Evolutionary conservation across 2,888 invertebrate species (phyloP).

Genomic region (Nomada fabriciana): DNA sequence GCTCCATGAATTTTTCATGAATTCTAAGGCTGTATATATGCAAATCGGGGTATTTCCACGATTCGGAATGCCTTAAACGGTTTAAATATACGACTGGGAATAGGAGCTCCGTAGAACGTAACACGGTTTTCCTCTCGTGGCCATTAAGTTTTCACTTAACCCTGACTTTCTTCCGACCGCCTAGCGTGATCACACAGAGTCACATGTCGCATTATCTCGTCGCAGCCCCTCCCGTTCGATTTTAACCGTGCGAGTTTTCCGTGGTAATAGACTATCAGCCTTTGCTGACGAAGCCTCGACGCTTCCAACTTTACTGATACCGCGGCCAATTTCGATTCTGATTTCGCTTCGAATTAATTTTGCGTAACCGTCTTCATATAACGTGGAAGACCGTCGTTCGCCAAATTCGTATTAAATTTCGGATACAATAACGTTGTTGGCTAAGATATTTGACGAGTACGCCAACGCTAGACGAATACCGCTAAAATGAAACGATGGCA

Average conservation of each 20-base stretch:
- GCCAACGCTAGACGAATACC: slow-evolving; percentile 25
- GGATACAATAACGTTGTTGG: background rate
- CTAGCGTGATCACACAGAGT: slow-evolving; percentile 33
- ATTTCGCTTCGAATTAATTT: too few relatives aligned
- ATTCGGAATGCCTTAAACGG: slow-evolving; percentile 81
- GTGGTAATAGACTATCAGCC: too few relatives aligned
- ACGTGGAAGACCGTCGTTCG: background rate
- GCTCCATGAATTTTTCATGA: slow-evolving; percentile 82
- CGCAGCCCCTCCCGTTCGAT: background rate
- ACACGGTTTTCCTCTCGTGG: slow-evolving; percentile 78
- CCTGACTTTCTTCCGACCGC: slow-evolving; percentile 49
- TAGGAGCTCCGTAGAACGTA: slow-evolving; percentile 75
- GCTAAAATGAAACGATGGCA: background rate
- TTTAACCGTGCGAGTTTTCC: background rate
- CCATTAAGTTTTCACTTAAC: slow-evolving; percentile 80
- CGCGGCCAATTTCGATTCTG: too few relatives aligned
- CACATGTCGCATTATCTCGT: slow-evolving; percentile 22
- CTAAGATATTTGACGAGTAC: background rate
- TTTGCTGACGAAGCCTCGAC: too few relatives aligned
- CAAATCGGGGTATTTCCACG: slow-evolving; percentile 81
- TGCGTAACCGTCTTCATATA: too few relatives aligned
- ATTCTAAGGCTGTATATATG: slow-evolving; percentile 82
- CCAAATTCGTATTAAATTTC: slow-evolving; percentile 32
- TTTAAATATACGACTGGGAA: slow-evolving; percentile 80
- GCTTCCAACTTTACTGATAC: too few relatives aligned